Percentiles rank a stretch among this genome's conserved stretches.
Evolutionary conservation across 2,113 vertebrate species (phyloP).

Genomic region (Plecotus auritus): DNA sequence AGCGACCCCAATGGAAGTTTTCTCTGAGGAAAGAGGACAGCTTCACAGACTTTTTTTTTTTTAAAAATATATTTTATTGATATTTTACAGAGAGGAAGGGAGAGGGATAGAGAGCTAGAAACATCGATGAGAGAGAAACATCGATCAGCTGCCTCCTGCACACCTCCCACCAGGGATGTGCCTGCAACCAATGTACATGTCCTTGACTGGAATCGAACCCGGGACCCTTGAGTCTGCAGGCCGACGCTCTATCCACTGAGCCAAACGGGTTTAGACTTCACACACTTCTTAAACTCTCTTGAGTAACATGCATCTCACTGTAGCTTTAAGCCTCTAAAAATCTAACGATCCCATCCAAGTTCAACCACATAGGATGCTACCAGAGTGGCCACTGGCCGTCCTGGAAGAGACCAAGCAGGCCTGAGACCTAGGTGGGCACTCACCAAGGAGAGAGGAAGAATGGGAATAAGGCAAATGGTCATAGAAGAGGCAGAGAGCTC

Average conservation of each 20-base stretch:
- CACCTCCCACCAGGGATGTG: no score
- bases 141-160: no score
- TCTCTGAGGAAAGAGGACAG: background rate
- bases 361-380: background rate
- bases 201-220: no score
- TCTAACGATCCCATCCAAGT: background rate
- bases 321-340: background rate
- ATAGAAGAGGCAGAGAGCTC: background rate
- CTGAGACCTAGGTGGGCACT: background rate
- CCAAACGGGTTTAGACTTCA: no score
- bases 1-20: background rate
- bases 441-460: background rate
- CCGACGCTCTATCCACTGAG: no score
- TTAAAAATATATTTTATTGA: no score
- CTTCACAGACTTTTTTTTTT: background rate
- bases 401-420: background rate
- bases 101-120: no score
- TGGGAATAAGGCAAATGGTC: background rate
- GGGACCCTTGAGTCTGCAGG: no score
- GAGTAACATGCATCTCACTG: background rate
- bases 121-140: no score
- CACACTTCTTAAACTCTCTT: background rate
- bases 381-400: background rate
- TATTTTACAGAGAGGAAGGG: no score
- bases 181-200: no score